These are phyloP conservation scores for Linhomoeus sp. DNA, from an alignment of 2,888 invertebrate genomes.

Conservation along the genomic window DNA sequence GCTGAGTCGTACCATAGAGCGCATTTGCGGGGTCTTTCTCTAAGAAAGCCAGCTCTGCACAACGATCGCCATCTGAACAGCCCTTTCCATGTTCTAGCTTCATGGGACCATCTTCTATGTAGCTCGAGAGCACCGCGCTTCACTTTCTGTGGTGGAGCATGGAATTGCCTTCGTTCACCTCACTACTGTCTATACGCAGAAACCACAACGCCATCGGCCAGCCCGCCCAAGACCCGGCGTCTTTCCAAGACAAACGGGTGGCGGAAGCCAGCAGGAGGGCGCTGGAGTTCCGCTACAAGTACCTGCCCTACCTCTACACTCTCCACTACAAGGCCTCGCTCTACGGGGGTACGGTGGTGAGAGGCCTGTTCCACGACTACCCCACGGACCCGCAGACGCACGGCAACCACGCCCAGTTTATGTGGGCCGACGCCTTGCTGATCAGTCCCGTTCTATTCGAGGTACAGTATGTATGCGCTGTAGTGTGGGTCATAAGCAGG, in stretches of 20 bases:
- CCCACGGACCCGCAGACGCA: background rate
- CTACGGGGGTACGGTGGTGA: constrained; percentile 6
- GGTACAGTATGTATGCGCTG: background rate
- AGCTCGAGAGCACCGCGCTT: no score
- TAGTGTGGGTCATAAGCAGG: no score
- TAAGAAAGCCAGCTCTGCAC: no score
- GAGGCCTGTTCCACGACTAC: constrained; percentile 46
- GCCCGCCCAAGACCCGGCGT: constrained; percentile 19
- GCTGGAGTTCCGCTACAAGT: constrained; percentile 1
- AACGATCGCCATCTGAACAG: no score
- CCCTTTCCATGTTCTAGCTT: no score
- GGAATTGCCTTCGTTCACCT: background rate
- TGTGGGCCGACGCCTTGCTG: constrained; percentile 4
- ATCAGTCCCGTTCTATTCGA: constrained; percentile 1
- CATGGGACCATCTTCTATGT: no score
- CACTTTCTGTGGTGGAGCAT: background rate
- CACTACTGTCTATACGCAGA: constrained; percentile 7
- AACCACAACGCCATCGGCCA: constrained; percentile 20
- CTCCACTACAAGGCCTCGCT: background rate
- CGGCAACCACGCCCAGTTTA: constrained; percentile 3
- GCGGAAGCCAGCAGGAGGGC: constrained; percentile 3
- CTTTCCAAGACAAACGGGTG: constrained; percentile 13
- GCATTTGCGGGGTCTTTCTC: no score
- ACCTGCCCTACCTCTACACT: background rate
- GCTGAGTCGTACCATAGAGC: no score